A percentile compares a stretch with the other conserved stretches of the same genome.
phyloP scores from a whole-genome alignment of 1,140 invertebrate species.

The Ditylenchus dipsaci region DNA sequence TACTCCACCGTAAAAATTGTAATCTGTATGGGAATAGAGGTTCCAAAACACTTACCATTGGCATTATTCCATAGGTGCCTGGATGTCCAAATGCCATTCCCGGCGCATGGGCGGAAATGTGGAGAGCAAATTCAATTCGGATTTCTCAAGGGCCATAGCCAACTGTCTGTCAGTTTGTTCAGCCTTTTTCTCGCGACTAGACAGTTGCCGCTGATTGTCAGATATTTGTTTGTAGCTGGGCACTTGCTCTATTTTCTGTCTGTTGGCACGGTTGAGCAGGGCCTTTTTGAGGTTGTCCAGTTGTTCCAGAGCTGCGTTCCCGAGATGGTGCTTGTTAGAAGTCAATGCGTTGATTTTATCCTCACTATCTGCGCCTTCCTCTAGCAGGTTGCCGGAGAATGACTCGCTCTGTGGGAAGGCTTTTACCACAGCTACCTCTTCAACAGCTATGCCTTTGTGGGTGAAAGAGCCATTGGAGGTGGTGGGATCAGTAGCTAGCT shows the following conservation, averaged over 20 bases:
- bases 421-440: neutral
- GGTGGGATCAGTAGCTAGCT: neutral
- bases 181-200: neutral
- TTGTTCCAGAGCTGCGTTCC: neutral
- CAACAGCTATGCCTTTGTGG: neutral
- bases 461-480: neutral
- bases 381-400: neutral
- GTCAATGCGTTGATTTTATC: neutral
- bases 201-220: neutral
- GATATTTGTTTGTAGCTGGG: neutral
- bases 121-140: neutral
- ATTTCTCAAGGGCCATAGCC: neutral
- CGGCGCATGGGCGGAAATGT: neutral
- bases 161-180: neutral
- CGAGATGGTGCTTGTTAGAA: neutral
- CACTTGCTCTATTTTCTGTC: neutral
- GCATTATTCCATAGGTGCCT: neutral
- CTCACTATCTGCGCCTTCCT: neutral
- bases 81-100: neutral
- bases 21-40: too few species aligned
- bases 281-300: neutral
- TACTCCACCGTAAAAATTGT: too few species aligned
- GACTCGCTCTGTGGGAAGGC: neutral
- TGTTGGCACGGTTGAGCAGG: neutral
- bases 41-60: neutral